These are phyloP conservation scores for Fulmarus glacialis DNA, from an alignment of 2,113 vertebrate species.

Conservation along the genomic window DNA sequence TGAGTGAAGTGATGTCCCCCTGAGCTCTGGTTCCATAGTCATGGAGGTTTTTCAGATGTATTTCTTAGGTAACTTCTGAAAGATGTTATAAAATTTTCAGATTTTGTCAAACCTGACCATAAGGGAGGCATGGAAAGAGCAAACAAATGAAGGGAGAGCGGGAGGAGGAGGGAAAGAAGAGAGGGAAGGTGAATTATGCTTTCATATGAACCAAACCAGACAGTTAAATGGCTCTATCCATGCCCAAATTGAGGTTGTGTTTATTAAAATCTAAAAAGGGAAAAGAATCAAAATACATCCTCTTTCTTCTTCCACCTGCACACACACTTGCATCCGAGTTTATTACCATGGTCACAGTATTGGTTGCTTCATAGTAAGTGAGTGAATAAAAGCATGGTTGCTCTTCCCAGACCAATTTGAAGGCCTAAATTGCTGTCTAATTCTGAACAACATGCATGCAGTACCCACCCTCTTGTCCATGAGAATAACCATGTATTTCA, in stretches of 20 bases:
- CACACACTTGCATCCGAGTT: not conserved
- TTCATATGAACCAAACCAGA: not conserved
- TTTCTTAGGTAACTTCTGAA: slow-evolving; percentile 3
- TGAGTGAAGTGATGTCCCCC: not conserved
- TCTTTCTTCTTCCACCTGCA: not conserved
- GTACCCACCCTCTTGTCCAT: slow-evolving; percentile 23
- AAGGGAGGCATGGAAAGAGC: not conserved
- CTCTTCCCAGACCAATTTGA: slow-evolving; percentile 13
- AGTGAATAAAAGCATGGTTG: not conserved
- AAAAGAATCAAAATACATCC: not conserved
- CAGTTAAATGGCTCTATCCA: not conserved
- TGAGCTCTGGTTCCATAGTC: not conserved
- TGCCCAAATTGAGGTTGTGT: not conserved
- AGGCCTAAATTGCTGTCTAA: slow-evolving; percentile 41
- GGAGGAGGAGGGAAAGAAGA: not conserved
- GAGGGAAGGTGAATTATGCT: not conserved
- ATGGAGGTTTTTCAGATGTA: not conserved
- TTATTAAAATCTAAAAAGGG: not conserved
- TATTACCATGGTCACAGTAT: not conserved
- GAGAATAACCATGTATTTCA: slow-evolving; percentile 60
- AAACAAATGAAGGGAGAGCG: not conserved
- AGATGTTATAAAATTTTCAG: not conserved
- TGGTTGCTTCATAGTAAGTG: not conserved
- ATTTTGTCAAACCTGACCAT: slow-evolving; percentile 15
- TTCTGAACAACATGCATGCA: slow-evolving; percentile 19